These are phyloP conservation scores for Caenorhabditis angaria DNA, from an alignment of 2,888 invertebrate genomes.

Conservation along the genomic window DNA sequence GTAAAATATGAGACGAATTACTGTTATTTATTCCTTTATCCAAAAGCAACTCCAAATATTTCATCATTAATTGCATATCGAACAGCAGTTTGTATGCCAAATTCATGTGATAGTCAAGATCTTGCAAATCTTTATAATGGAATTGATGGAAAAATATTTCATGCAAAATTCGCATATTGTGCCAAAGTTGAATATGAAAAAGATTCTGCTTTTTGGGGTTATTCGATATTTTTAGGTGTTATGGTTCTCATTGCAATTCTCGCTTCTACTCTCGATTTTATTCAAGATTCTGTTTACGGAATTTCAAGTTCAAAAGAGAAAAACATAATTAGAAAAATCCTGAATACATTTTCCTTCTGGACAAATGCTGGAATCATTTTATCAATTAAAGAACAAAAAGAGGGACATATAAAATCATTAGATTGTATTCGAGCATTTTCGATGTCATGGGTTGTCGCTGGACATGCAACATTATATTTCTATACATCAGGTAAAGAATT, in stretches of 20 bases:
- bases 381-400: constrained; percentile 36
- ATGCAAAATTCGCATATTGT: constrained; percentile 20
- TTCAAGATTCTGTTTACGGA: background rate
- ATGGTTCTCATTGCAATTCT: constrained; percentile 17
- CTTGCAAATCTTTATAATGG: background rate
- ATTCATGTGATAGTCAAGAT: constrained; percentile 18
- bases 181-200: constrained; percentile 22
- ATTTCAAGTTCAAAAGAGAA: background rate
- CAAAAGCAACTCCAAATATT: background rate
- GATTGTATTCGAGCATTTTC: constrained; percentile 62
- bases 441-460: constrained; percentile 59
- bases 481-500: background rate
- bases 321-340: constrained; percentile 6
- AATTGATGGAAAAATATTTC: constrained; percentile 8
- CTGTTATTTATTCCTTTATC: constrained; percentile 13
- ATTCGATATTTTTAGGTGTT: constrained; percentile 25
- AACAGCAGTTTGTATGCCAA: constrained; percentile 38
- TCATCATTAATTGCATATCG: constrained; percentile 10
- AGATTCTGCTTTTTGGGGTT: constrained; percentile 35
- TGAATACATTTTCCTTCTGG: constrained; percentile 42
- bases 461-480: constrained; percentile 28
- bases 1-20: constrained; percentile 10
- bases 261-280: constrained; percentile 22
- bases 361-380: constrained; percentile 37
- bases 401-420: constrained; percentile 52